Evolutionary conservation across 1,140 invertebrate genomes (phyloP), one percentile per base, ranked within the genome.

Genomic region (Bactericera cockerelli): DNA sequence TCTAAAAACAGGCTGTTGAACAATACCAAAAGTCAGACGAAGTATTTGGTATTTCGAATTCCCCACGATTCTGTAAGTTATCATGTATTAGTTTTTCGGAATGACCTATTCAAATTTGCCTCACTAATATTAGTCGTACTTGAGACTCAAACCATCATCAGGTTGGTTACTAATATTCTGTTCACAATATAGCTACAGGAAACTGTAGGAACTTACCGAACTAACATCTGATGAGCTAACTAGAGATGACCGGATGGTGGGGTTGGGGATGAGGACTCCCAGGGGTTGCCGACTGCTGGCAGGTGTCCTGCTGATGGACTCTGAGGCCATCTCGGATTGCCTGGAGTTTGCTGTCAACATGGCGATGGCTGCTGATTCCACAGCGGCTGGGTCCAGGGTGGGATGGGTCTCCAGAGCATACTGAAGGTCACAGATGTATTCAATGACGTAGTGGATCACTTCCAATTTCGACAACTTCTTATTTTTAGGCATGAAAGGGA

Each of bases 401-500:
- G 66, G 63, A 49, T 66, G 63, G 10, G 63, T 61, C 54, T 93
- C 91, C 62, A 95, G 73, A 0, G 91, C 89, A 8, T 83, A 82
- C 71, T 94, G 88, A 63, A 97, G 75, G 73, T 96, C 91, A 70
- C 91, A 89, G 66, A 97, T 97, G 72, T 97, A 97, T 70, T 95
- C 92, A 70, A 97, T 97, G 14, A 96, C 93, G 70, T 93, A 82
- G 68, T 95, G 90, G 56, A 96, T 93, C 42, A 97, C 88, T 74
- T 95, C 90, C 70, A 95, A 74, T 69, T 95, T 94, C 19, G 89
- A 89, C 57, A 95, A 77, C 69, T 89, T 86, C 65, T 87, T 79
- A 68, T 87, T 87, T 70, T 87, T 86, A 55, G 87, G 87, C 83
- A 88, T 87, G 66, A 87, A 86, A 1, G 87, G 86, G 39, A 89